These are phyloP conservation scores for Dascyllus trimaculatus DNA, from an alignment of 2,113 vertebrate species.

Conservation along the genomic window DNA sequence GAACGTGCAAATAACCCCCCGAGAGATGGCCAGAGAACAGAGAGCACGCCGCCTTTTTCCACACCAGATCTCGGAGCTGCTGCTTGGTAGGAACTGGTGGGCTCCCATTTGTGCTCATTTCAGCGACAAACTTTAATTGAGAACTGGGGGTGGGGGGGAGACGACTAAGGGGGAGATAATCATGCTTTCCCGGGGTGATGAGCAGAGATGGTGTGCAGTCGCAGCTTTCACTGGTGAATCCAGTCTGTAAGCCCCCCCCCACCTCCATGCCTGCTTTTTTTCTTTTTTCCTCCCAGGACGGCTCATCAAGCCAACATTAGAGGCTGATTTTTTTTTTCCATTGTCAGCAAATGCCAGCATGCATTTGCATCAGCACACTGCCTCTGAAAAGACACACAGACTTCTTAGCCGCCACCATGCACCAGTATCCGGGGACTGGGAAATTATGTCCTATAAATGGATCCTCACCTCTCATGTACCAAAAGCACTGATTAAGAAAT, in stretches of 20 bases:
- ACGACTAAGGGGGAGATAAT: constrained; percentile 48
- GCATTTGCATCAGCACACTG: constrained; percentile 78
- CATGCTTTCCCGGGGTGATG: constrained; percentile 45
- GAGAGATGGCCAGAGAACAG: constrained; percentile 16
- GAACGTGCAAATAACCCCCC: constrained; percentile 15
- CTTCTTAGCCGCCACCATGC: constrained; percentile 43
- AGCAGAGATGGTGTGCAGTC: constrained; percentile 37
- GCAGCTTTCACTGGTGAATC: constrained; percentile 49
- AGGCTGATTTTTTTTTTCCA: constrained; percentile 62
- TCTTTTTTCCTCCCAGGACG: constrained; percentile 59
- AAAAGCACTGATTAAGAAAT: constrained; percentile 37
- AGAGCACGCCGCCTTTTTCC: constrained; percentile 3
- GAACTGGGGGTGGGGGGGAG: constrained; percentile 24
- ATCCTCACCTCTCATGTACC: neutral
- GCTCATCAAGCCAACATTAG: constrained; percentile 78
- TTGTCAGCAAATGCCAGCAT: constrained; percentile 82
- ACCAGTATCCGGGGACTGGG: constrained; percentile 24
- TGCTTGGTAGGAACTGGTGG: constrained; percentile 26
- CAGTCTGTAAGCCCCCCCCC: constrained; percentile 41
- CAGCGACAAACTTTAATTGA: constrained; percentile 68
- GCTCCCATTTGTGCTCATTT: constrained; percentile 63
- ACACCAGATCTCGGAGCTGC: constrained; percentile 30
- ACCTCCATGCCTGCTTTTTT: too few relatives aligned
- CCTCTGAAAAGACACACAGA: constrained; percentile 71
- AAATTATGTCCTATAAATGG: constrained; percentile 40